Conservation (phyloP, 2,113 vertebrate species). For the Rhadina sibilatrix region DNA sequence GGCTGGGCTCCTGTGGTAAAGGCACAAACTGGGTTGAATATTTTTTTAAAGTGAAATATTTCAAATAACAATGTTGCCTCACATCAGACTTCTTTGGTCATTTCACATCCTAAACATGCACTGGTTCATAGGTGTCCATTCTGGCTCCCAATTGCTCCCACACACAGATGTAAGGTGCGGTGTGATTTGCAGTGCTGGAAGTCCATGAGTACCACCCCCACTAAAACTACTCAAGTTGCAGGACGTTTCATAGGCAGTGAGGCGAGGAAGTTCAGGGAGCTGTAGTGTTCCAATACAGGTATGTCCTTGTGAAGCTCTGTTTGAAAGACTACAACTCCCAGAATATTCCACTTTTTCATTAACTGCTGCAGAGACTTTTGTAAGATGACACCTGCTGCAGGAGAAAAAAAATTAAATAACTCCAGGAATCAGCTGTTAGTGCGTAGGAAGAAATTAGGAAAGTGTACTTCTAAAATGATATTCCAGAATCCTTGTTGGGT, state of each 20-base stretch:
- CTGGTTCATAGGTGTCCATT: neutral
- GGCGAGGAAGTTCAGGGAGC: constrained; percentile 64
- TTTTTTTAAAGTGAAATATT: neutral
- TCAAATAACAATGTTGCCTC: neutral
- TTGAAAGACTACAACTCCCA: constrained; percentile 73
- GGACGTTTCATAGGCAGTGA: constrained; percentile 40
- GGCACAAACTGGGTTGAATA: neutral
- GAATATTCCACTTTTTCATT: constrained; percentile 60
- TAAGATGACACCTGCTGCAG: constrained; percentile 47
- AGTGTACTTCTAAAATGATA: neutral
- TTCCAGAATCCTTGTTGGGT: accelerated
- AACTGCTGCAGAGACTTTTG: constrained; percentile 55
- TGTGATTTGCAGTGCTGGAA: neutral
- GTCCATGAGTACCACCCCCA: neutral
- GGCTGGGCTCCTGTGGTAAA: neutral
- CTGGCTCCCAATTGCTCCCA: neutral
- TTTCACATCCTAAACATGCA: neutral
- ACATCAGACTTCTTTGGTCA: neutral
- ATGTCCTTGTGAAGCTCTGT: constrained; percentile 67
- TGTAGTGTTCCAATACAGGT: constrained; percentile 71
- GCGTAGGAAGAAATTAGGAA: neutral
- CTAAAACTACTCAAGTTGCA: neutral
- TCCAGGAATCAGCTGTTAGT: constrained; percentile 20
- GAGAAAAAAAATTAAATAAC: neutral
- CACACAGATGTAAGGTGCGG: neutral